These are phyloP conservation scores for Nothocercus julius DNA, from an alignment of 2,113 vertebrate species.

Conservation along the genomic window DNA sequence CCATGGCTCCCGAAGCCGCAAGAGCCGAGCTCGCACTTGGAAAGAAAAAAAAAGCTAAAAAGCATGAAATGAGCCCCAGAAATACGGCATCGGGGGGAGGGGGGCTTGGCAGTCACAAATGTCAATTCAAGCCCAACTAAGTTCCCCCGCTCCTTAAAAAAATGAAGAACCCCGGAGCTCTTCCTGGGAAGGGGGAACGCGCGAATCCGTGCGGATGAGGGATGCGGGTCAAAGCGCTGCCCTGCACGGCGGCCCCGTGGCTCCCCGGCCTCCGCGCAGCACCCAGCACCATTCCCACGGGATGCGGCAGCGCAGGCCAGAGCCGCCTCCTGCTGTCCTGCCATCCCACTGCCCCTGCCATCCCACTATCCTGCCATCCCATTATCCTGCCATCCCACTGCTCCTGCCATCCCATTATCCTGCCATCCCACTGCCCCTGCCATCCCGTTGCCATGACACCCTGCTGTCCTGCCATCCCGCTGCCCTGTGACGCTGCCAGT, in stretches of 20 bases:
- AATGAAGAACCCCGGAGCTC: neutral
- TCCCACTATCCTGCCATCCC: no score
- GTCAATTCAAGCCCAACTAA: neutral
- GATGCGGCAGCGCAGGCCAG: no score
- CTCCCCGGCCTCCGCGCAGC: neutral
- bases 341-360: no score
- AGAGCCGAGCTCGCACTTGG: neutral
- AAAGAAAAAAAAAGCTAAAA: neutral
- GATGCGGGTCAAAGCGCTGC: constrained; percentile 66
- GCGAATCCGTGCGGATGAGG: constrained; percentile 68
- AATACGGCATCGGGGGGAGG: neutral
- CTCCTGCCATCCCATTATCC: no score
- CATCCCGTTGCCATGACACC: no score
- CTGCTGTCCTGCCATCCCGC: no score
- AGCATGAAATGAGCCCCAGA: neutral
- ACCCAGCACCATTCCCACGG: no score
- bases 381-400: no score
- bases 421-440: no score
- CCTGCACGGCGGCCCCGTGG: constrained; percentile 42
- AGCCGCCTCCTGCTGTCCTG: no score
- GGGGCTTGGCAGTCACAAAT: neutral
- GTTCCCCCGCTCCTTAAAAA: neutral
- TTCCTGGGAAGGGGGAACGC: constrained; percentile 20
- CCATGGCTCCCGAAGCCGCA: neutral
- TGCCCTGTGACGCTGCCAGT: no score